Conservation (phyloP, 2,113 vertebrate species). For the Telmatochromis bifrenatus region DNA sequence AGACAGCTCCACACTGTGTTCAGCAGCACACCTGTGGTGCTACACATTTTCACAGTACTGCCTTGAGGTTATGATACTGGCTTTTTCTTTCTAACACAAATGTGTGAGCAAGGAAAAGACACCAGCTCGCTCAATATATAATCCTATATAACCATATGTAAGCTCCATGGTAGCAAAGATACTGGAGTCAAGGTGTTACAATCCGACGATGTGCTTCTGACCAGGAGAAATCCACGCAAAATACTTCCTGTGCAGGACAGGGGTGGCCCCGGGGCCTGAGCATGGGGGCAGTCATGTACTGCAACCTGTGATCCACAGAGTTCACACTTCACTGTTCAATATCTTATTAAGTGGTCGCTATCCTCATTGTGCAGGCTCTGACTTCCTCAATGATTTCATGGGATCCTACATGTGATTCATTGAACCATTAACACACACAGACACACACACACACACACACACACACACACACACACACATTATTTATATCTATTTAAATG, state of each 20-base stretch:
- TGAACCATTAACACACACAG: not conserved
- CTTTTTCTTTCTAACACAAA: not conserved
- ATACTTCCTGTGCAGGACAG: not conserved
- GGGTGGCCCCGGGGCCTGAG: rapidly evolving
- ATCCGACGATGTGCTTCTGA: not conserved
- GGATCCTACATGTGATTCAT: not conserved
- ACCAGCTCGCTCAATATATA: not conserved
- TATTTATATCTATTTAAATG: not conserved
- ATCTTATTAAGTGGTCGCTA: not conserved
- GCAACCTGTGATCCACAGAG: not conserved
- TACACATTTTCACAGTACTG: not conserved
- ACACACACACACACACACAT: not conserved
- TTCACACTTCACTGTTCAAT: not conserved
- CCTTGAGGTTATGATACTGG: not conserved
- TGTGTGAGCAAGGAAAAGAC: not conserved
- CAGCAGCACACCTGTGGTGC: not conserved
- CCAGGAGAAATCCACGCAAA: rapidly evolving
- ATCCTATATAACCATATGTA: not conserved
- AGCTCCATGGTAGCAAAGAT: not conserved
- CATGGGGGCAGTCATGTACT: not conserved
- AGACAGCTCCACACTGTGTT: not conserved
- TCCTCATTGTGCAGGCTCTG: not conserved
- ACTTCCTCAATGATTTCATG: not conserved
- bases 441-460: not conserved
- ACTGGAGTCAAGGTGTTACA: not conserved